phyloP scores from a whole-genome alignment of 2,797 vertebrate genomes.

The Dipus sagitta region DNA sequence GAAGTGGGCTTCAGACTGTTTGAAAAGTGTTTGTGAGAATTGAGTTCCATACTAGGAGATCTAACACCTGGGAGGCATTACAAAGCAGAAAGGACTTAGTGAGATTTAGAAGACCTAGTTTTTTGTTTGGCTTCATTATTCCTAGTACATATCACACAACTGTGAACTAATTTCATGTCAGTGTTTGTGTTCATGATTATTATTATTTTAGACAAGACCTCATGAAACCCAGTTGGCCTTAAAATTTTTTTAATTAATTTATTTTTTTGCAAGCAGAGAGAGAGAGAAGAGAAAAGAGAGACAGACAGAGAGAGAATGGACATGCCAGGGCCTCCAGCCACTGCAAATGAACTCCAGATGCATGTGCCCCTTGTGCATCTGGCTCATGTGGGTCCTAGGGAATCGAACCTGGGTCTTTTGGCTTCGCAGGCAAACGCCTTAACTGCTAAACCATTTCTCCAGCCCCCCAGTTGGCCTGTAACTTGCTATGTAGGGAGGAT shows the following conservation, averaged over 20 bases:
- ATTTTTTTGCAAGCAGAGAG: too few species aligned
- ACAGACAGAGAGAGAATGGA: too few species aligned
- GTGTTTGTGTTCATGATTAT: neutral
- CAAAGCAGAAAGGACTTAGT: neutral
- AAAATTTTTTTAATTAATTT: too few species aligned
- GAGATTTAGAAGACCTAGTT: neutral
- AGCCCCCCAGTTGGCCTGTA: neutral
- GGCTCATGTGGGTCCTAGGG: too few species aligned
- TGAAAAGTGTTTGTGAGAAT: neutral
- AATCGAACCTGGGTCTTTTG: too few species aligned
- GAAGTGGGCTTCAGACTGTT: neutral
- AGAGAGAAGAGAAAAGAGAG: too few species aligned
- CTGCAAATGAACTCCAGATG: too few species aligned
- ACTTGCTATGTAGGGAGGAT: neutral
- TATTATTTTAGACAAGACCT: neutral
- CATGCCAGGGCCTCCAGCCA: too few species aligned
- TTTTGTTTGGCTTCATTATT: slow-evolving; percentile 3
- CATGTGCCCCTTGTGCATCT: too few species aligned
- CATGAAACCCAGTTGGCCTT: neutral
- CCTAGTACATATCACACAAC: neutral
- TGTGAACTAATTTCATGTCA: neutral
- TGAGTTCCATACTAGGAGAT: neutral
- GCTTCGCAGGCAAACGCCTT: too few species aligned
- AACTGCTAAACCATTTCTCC: too few species aligned
- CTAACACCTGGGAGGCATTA: neutral